Percentiles rank a stretch among this genome's conserved stretches.
Conservation (phyloP, 2,797 vertebrate genomes). For the Dendrocincla tyrannina region DNA sequence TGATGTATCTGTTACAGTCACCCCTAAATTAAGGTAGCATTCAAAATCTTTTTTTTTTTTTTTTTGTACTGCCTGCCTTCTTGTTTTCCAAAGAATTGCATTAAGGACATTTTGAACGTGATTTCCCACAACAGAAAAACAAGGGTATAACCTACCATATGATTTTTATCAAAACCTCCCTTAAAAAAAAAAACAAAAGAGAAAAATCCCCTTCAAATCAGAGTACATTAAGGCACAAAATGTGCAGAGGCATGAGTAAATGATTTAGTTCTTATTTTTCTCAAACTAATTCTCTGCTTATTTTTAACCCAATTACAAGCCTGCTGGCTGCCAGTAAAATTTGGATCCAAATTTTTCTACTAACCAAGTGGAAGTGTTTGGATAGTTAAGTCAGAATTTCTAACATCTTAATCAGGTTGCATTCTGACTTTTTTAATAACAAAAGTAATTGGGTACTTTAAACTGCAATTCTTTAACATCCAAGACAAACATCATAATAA, state of each 20-base stretch:
- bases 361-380: slow-evolving; percentile 6
- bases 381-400: slow-evolving; percentile 6
- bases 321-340: neutral
- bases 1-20: neutral
- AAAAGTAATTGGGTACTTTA: neutral
- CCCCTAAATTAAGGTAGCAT: neutral
- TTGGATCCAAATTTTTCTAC: slow-evolving; percentile 7
- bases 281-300: neutral
- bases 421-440: slow-evolving; percentile 11
- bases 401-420: neutral
- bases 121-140: neutral
- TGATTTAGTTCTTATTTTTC: neutral
- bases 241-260: neutral
- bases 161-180: neutral
- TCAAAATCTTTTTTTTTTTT: neutral
- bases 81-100: neutral
- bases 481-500: slow-evolving; percentile 5
- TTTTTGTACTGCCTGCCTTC: neutral
- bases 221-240: neutral
- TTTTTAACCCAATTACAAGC: slow-evolving; percentile 22
- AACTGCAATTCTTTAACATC: neutral
- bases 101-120: neutral
- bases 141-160: neutral
- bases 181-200: neutral
- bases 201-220: neutral